Evolutionary conservation across 2,888 invertebrate genomes (phyloP), one percentile per base, ranked within the genome.

Genomic region (Imbricaverruca yamaguchii): DNA sequence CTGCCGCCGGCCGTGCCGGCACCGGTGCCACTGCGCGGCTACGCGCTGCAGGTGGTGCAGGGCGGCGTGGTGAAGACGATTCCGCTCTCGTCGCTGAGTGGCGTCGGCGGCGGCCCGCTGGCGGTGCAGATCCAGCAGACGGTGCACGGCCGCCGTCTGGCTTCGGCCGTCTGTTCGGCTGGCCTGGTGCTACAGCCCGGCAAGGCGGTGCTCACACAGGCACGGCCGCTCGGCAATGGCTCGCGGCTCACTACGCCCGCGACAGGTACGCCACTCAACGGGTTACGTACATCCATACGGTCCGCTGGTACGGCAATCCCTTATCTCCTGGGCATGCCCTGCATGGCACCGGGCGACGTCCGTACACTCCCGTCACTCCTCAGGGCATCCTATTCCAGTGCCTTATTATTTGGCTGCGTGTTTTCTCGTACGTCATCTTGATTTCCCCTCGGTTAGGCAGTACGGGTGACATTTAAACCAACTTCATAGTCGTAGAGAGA

Each of bases 1-100:
- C 21, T 89, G 56, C 7, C 39, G 15, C 82, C 81, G 74, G 65
- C 74, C 59, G 57, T 57, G 21, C 80, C 80, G 56, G 69, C 59
- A 56, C 56, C 53, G 7, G 61, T 63, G 13, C 80, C 80, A 55
- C 39, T 80, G 57, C 80, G 67, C 8, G 74, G 77, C 56, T 74
- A 81, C 77, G 61, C 61, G 61, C 77, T 69, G 59, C 81, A 81
- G 77, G 67, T 74, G 25, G 63, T 81, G 56, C 67, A 67, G 25
- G 53, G 56, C 81, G 77, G 79, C 23, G 79, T 79, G 79, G 56
- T 79, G 57, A 56, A 59, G 57, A 79, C 79, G 79, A 59, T 79
- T 23, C 79, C 56, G 79, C 57, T 79, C 57, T 57, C 57, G 57
- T 56, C 79, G 18, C 79, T 79, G 79, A 15, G 57, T 13, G 79